Evolutionary conservation across 1,140 invertebrate genomes (phyloP), one percentile per base, ranked within the genome.

Genomic region (Diabrotica undecimpunctata): DNA sequence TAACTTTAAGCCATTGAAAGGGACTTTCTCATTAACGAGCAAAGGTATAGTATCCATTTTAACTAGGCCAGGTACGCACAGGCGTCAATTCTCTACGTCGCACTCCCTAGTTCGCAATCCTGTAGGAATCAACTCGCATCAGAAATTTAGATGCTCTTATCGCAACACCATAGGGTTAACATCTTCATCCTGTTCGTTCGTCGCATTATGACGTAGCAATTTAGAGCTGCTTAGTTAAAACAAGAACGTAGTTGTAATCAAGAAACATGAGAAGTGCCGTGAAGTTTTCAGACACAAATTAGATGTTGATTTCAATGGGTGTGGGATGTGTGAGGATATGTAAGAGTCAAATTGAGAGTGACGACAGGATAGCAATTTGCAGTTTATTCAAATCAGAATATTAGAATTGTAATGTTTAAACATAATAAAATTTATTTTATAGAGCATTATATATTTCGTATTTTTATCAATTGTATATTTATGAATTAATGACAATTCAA

Each of bases 91-190:
- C 41, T 46, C 41, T 46, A n/a, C 41, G 2, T 10, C 41, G 41
- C 2, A n/a, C 8, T 46, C n/a, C n/a, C 41, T 46, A 46, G 3
- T 46, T n/a, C n/a, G 8, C n/a, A 46, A 5, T 46, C 41, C 41
- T 46, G 41, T n/a, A 46, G 41, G 41, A 46, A 46, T 46, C 41
- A 46, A 46, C 41, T 46, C 41, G n/a, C 41, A 46, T 46, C n/a
- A 46, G 41, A n/a, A 46, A 46, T 46, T 46, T 46, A 46, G 41
- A 46, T 46, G 41, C 41, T 46, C 41, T 46, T 46, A 46, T 46
- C 41, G n/a, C 41, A 46, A 46, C 8, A 46, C 41, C 8, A 10
- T n/a, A 46, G n/a, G 41, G 41, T 46, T 46, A 46, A 46, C 41
- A 46, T 46, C 41, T 46, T 46, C 41, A 46, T 46, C n/a, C 41